These are phyloP conservation scores for Phyllotis vaccarum DNA, from an alignment of 2,797 vertebrate genomes.

Conservation along the genomic window DNA sequence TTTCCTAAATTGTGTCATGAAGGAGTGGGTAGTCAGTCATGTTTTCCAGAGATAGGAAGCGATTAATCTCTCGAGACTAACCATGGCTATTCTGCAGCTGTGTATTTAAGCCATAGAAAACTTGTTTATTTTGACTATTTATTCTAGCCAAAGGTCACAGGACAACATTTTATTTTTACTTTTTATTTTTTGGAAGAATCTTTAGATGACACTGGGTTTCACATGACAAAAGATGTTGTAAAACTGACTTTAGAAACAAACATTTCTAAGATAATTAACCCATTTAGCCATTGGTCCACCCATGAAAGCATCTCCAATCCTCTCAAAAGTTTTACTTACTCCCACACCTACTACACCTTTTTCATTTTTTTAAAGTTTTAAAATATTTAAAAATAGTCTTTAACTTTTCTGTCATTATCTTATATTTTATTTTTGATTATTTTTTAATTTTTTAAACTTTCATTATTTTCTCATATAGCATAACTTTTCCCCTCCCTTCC, in stretches of 20 bases:
- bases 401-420: neutral
- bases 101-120: neutral
- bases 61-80: constrained; percentile 36
- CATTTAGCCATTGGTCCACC: neutral
- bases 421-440: neutral
- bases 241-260: neutral
- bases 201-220: neutral
- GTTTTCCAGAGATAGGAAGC: neutral
- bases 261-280: neutral
- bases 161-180: neutral
- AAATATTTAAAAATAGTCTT: neutral
- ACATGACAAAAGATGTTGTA: neutral
- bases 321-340: neutral
- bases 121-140: neutral
- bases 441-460: neutral
- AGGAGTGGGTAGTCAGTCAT: neutral
- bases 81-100: neutral
- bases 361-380: neutral
- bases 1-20: neutral
- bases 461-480: neutral
- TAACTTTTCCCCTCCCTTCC: neutral
- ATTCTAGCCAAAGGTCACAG: neutral
- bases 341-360: fast-evolving
- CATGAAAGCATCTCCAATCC: neutral
- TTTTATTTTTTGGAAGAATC: neutral